Conservation (phyloP, 2,113 vertebrate genomes). For the Hemibagrus wyckioides region DNA sequence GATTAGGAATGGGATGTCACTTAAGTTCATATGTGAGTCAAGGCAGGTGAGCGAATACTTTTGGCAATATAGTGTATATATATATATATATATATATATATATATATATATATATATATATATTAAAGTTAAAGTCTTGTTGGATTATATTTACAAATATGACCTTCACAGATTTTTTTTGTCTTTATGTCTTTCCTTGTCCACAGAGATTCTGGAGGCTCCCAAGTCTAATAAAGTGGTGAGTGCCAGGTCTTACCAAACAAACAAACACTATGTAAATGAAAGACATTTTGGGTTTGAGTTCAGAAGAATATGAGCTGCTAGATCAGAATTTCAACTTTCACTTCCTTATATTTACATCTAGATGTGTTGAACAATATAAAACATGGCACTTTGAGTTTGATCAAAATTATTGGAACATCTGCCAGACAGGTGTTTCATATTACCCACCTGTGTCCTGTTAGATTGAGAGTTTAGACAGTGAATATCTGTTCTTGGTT, state of each 20-base stretch:
- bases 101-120: too few species aligned
- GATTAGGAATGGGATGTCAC: too few species aligned
- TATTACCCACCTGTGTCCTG: not conserved
- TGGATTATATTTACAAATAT: not conserved
- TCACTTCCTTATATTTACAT: not conserved
- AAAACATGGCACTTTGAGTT: not conserved
- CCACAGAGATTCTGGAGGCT: constrained; percentile 50
- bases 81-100: too few species aligned
- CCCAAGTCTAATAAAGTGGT: constrained; percentile 55
- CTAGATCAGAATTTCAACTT: not conserved
- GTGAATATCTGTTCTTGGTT: not conserved
- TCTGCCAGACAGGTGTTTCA: too few species aligned
- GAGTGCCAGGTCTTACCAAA: constrained; percentile 32
- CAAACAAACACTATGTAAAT: not conserved
- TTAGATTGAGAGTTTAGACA: not conserved
- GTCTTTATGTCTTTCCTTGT: not conserved
- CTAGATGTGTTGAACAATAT: not conserved
- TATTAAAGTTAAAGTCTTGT: not conserved
- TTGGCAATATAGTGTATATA: too few species aligned
- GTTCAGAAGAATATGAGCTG: not conserved
- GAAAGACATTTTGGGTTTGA: not conserved
- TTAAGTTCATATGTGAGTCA: too few species aligned
- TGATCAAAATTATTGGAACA: not conserved
- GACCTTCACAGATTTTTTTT: not conserved
- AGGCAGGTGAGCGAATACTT: too few species aligned